Evolutionary conservation across 2,888 invertebrate species (phyloP).

Genomic region (Brassicogethes aeneus): DNA sequence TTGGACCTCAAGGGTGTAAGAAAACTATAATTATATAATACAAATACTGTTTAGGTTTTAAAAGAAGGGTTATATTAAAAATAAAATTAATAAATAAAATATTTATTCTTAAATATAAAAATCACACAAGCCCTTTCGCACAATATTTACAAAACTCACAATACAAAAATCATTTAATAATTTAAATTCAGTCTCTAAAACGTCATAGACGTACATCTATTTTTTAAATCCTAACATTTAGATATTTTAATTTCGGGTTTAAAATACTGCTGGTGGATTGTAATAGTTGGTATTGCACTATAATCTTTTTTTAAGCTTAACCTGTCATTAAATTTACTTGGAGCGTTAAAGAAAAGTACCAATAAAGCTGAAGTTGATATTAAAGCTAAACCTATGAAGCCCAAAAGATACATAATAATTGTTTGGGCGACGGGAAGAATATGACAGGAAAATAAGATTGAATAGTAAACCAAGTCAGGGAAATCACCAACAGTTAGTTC

Average conservation of each 20-base stretch:
- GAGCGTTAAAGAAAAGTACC: conserved; percentile 20
- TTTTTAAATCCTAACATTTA: not conserved
- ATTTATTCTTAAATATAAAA: too few relatives aligned
- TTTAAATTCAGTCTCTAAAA: conserved; percentile 27
- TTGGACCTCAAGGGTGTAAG: too few relatives aligned
- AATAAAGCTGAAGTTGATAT: conserved; percentile 28
- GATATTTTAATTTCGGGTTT: conserved; percentile 20
- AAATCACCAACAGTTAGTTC: conserved; percentile 45
- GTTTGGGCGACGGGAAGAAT: conserved; percentile 25
- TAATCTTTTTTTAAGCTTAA: conserved; percentile 30
- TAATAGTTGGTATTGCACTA: conserved; percentile 32
- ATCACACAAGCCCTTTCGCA: too few relatives aligned
- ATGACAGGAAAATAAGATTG: conserved; percentile 21
- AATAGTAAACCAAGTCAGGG: conserved; percentile 21
- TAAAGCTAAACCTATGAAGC: conserved; percentile 29
- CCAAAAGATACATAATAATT: conserved; percentile 26
- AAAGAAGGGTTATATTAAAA: too few relatives aligned
- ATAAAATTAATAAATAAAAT: too few relatives aligned
- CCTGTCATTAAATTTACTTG: conserved; percentile 14
- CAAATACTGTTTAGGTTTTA: too few relatives aligned
- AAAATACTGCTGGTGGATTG: conserved; percentile 27
- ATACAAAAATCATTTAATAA: too few relatives aligned
- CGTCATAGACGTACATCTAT: conserved; percentile 15
- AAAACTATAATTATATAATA: too few relatives aligned
- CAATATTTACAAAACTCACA: too few relatives aligned